A percentile compares a stretch with the other conserved stretches of the same genome.
phyloP scores from a whole-genome alignment of 2,888 invertebrate genomes.

The Zhengitettix transpicula region DNA sequence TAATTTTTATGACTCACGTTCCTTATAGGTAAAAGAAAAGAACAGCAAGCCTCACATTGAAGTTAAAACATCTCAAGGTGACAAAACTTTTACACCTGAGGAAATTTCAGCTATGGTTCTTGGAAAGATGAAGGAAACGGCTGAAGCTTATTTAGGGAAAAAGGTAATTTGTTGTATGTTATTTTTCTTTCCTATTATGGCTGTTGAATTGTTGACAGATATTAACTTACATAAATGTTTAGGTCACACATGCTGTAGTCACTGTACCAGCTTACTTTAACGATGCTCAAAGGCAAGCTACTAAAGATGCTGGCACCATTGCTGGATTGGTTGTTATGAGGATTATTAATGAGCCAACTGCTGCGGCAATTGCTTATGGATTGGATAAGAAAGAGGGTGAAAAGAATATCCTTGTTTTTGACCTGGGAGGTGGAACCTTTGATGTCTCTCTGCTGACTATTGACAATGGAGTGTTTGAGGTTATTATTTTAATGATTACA shows the following conservation, averaged over 20 bases:
- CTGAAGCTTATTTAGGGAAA: neutral
- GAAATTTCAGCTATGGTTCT: neutral
- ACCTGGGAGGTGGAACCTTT: neutral
- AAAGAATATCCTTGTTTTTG: neutral
- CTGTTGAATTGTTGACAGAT: constrained; percentile 87
- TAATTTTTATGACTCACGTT: neutral
- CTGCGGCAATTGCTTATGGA: neutral
- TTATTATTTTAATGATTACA: neutral
- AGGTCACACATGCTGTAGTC: neutral
- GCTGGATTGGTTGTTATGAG: neutral
- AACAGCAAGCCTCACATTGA: constrained; percentile 87
- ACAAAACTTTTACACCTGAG: neutral
- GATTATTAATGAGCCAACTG: neutral
- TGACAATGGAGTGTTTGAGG: neutral
- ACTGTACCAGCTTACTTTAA: neutral
- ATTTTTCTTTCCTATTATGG: constrained; percentile 61
- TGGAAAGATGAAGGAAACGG: neutral
- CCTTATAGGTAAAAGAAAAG: constrained; percentile 57
- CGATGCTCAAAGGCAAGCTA: neutral
- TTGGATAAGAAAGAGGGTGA: neutral
- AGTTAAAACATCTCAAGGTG: constrained; percentile 57
- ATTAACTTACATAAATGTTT: neutral
- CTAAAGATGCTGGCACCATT: neutral
- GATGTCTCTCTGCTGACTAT: neutral
- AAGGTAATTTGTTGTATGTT: neutral